These are phyloP conservation scores for Anthophora plumipes DNA, from an alignment of 2,888 invertebrate genomes.

Conservation along the genomic window DNA sequence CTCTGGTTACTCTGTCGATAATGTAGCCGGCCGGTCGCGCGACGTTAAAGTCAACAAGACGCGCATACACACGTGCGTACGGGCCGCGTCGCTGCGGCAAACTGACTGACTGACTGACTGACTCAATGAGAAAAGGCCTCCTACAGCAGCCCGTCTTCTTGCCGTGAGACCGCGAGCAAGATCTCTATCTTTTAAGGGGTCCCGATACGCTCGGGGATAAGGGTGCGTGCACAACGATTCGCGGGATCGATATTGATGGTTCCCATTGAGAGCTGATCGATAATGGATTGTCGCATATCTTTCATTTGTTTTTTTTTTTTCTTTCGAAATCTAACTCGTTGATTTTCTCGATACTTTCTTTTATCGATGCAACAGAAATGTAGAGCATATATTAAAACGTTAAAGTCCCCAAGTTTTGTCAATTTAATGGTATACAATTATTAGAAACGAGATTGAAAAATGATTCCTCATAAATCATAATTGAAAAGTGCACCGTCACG, in stretches of 20 bases:
- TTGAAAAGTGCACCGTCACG: not conserved
- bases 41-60: constrained; percentile 26
- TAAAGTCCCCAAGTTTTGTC: not conserved
- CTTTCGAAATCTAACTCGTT: no score
- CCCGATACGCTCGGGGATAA: constrained; percentile 74
- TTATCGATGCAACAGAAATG: no score
- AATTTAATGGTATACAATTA: not conserved
- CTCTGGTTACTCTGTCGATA: constrained; percentile 49
- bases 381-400: not conserved
- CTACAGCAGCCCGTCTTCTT: constrained; percentile 69
- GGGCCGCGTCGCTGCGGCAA: constrained; percentile 79
- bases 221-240: constrained; percentile 77
- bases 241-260: constrained; percentile 12
- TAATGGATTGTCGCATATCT: not conserved
- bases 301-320: not conserved
- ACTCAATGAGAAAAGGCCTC: constrained; percentile 81
- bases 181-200: constrained; percentile 77
- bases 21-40: constrained; percentile 32
- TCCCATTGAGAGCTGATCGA: not conserved
- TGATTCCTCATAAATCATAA: not conserved
- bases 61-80: constrained; percentile 61
- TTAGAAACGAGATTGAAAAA: not conserved
- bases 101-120: constrained; percentile 82
- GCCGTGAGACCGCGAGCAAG: constrained; percentile 71
- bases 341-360: not conserved